Evolutionary conservation across 2,888 invertebrate species (phyloP).

Genomic region (Halictus quadricinctus): DNA sequence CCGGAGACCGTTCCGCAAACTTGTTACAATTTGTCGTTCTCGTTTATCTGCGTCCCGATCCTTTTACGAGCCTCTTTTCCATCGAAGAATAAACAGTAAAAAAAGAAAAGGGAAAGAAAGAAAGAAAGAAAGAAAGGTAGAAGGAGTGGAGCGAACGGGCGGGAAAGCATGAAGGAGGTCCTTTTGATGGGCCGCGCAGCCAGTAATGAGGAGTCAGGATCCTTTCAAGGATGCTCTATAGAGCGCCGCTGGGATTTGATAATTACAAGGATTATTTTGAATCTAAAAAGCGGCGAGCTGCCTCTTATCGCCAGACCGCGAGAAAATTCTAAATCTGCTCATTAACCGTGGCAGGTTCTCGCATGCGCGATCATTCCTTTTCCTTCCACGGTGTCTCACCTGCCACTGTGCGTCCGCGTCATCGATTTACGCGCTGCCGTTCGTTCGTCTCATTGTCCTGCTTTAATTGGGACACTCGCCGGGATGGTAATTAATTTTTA

Average conservation of each 20-base stretch:
- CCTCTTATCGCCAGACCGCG: constrained; percentile 81
- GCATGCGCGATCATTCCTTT: constrained; percentile 37
- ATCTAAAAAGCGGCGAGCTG: constrained; percentile 72
- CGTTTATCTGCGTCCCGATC: constrained; percentile 58
- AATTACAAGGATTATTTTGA: constrained; percentile 81
- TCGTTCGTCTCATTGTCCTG: constrained; percentile 63
- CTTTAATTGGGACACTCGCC: constrained; percentile 71
- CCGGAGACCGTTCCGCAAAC: constrained; percentile 29
- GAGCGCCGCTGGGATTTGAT: constrained; percentile 79
- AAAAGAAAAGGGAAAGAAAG: neutral
- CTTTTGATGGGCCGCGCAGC: constrained; percentile 74
- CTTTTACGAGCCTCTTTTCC: constrained; percentile 49
- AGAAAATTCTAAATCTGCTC: constrained; percentile 80
- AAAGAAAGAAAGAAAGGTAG: neutral
- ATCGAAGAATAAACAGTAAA: constrained; percentile 18
- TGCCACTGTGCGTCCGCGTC: constrained; percentile 37
- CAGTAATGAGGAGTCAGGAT: constrained; percentile 81
- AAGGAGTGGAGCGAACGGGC: constrained; percentile 20
- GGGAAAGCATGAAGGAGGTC: constrained; percentile 64
- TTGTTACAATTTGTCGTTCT: constrained; percentile 66
- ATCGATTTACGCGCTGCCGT: constrained; percentile 60
- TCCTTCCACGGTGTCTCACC: constrained; percentile 39
- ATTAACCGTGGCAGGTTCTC: constrained; percentile 72
- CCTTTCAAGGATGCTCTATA: constrained; percentile 78
- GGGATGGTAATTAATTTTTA: constrained; percentile 68